Evolutionary conservation across 2,797 vertebrate genomes (phyloP), one percentile per base, ranked within the genome.

Genomic region (Oreochromis mossambicus): DNA sequence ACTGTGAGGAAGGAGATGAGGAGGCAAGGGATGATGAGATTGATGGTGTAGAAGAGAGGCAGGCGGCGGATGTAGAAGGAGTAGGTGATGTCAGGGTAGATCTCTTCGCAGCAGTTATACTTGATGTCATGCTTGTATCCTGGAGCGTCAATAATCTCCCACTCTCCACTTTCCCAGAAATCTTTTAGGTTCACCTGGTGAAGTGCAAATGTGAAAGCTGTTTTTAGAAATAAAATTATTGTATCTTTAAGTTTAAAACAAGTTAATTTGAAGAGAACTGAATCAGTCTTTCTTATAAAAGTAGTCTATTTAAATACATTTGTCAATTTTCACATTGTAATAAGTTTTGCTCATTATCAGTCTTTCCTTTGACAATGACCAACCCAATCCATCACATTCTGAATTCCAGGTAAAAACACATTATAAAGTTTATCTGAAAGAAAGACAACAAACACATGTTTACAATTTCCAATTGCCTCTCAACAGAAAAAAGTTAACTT

Each of bases 91-190:
- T 99, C 98, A 0, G 97, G 97, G 93, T 98, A 99, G 89, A 99
- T 99, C 92, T 99, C 98, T 91, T 98, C 98, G 73, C 98, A 99
- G 85, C 98, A 99, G 95, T 99, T 99, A 86, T 99, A 99, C 93
- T 99, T 99, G 87, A 98, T 98, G 88, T 99, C 98, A 43, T 99
- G 98, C 82, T 99, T 99, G 86, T 98, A 99, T 79, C 98, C 98
- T 10, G 98, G 98, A 41, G 97, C 98, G 48, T 99, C 98, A 4
- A 99, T 95, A 89, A 99, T 98, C 94, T 98, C 98, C 98, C 98
- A 99, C 92, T 99, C 98, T 3, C 97, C 98, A n/a, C 98, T 99
- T 92, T 98, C 98, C 98, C 98, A 98, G 90, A 98, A 98, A 83
- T 99, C 97, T 82, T 98, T 98, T 91, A 99, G 97, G 91, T 98